Percentiles rank a stretch among this genome's conserved stretches.
These are phyloP conservation scores for Prunella fulvescens DNA, from an alignment of 2,113 vertebrate species.

Conservation along the genomic window DNA sequence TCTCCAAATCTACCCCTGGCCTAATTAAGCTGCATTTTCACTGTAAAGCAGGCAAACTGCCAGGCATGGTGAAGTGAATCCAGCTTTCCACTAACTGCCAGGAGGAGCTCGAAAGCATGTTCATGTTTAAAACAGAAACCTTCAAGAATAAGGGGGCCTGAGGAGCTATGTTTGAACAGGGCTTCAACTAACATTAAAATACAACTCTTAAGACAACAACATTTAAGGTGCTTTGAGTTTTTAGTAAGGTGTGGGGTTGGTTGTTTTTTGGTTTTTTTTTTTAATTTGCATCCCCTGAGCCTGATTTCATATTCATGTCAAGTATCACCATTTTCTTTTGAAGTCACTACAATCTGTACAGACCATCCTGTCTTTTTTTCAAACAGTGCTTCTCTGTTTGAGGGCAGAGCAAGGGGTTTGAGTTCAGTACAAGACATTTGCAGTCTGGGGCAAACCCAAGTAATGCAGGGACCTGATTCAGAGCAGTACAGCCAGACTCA, in stretches of 20 bases:
- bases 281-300: not conserved
- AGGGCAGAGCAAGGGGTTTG: not conserved
- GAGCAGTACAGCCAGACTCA: not conserved
- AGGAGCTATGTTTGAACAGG: not conserved
- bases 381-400: not conserved
- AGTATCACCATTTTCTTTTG: not conserved
- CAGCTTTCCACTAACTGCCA: not conserved
- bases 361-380: not conserved
- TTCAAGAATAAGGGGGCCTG: not conserved
- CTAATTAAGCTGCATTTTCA: constrained; percentile 7
- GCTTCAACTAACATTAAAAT: not conserved
- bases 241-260: not conserved
- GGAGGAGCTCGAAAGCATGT: not conserved
- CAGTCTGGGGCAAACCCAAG: not conserved
- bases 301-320: not conserved
- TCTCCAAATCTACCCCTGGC: not conserved
- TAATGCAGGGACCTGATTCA: not conserved
- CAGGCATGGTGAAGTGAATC: not conserved
- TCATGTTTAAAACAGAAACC: not conserved
- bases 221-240: fast-evolving
- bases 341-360: not conserved
- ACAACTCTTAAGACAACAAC: not conserved
- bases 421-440: not conserved
- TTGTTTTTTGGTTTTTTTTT: not conserved
- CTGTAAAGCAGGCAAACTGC: not conserved